Base-by-base conservation (phyloP, 1,140 invertebrate species). In the Drosophila sproati region DNA sequence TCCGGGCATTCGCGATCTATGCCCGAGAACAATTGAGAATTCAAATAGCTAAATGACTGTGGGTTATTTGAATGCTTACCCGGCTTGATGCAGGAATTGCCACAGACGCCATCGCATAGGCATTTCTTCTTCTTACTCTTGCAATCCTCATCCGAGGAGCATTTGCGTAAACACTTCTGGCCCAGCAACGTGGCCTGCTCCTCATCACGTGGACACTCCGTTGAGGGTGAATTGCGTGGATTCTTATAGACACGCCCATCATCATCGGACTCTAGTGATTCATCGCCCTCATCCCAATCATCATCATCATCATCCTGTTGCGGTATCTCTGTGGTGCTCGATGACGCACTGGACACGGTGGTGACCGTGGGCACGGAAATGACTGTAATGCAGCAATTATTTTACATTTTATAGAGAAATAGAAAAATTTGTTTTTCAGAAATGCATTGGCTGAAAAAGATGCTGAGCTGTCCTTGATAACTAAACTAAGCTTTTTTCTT, bases 101-200 rank as follows among this genome's bases (percentile, higher is more conserved):
- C 98, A 91, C 98, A 99, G 3, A 96, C 95, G 39, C 98, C 98
- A 91, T 99, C 98, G 92, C 98, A 99, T 51, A 98, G 94, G 91
- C 98, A 99, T 89, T 97, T 97, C 93, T 99, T 99, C 93, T 98
- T 97, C 93, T 98, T 96, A 91, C 98, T 98, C 93, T 98, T 98
- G 93, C 98, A 99, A 91, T 99, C 98, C 86, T 97, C 96, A 90
- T 99, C 98, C 0, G 96, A 96, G 0, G 96, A 97, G 92, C 98
- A 99, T 92, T 98, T 98, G 71, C 98, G 95, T 50, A 98, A 94
- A 93, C 98, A 99, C 83, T 96, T 97, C 78, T 98, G 96, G 3
- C 96, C 96, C 92, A 95, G 81, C 3, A 91, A 43, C 2, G 92
- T 93, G 64, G 92, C 96, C 75, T 96, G 95, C 70, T 94, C 95